phyloP scores from a whole-genome alignment of 2,888 invertebrate species.

The Geophilus truncorum region DNA sequence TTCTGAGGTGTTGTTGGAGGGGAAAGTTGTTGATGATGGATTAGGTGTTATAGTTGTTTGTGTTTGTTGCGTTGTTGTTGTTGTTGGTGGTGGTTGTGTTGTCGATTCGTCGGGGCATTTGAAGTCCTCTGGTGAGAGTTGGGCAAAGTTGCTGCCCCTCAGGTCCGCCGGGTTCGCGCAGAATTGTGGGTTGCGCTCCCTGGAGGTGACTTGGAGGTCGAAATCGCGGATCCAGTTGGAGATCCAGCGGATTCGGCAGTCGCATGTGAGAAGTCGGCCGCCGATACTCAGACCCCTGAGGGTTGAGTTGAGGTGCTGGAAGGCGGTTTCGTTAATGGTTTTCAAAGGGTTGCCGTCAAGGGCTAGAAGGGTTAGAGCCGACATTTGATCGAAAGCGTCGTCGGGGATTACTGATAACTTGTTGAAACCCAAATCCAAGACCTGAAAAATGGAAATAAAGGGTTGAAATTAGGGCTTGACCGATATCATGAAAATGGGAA shows the following conservation, averaged over 20 bases:
- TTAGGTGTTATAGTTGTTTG: conserved; percentile 29
- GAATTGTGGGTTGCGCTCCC: conserved; percentile 87
- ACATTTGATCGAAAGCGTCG: conserved; percentile 74
- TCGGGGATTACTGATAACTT: conserved; percentile 72
- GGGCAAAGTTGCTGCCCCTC: conserved; percentile 77
- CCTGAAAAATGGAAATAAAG: too few species aligned
- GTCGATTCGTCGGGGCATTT: conserved; percentile 36
- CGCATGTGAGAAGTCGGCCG: conserved; percentile 79
- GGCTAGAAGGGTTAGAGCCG: conserved; percentile 77
- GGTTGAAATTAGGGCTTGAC: too few species aligned
- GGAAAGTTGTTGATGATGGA: conserved; percentile 22
- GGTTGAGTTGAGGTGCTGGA: conserved; percentile 72
- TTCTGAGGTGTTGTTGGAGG: not conserved
- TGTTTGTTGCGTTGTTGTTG: not conserved
- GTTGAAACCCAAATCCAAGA: conserved; percentile 88
- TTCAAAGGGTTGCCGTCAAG: conserved; percentile 85
- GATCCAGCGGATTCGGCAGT: conserved; percentile 82
- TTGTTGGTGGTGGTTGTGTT: conserved; percentile 27
- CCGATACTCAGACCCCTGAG: conserved; percentile 80
- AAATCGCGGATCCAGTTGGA: conserved; percentile 82
- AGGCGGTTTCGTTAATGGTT: conserved; percentile 73
- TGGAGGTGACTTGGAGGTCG: conserved; percentile 84
- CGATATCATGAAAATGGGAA: too few species aligned
- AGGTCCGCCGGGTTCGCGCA: conserved; percentile 78
- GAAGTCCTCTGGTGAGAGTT: conserved; percentile 67